Percentiles rank a stretch among this genome's conserved stretches.
phyloP scores from a whole-genome alignment of 2,797 vertebrate genomes.

The Diglossa cyanea region DNA sequence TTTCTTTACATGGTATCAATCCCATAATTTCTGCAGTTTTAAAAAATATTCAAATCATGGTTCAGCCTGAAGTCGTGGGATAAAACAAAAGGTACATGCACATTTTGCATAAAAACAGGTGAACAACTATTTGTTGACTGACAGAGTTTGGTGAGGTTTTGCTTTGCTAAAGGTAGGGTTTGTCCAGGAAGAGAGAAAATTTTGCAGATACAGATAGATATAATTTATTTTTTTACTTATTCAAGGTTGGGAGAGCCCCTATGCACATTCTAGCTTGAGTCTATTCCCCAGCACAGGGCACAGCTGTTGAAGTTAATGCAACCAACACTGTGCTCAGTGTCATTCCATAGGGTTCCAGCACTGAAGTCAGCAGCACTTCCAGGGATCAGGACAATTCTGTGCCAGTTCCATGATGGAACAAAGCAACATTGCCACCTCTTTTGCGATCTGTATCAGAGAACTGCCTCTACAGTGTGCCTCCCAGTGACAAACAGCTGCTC shows the following conservation, averaged over 20 bases:
- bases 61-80: not conserved
- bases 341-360: not conserved
- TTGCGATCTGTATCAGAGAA: not conserved
- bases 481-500: not conserved
- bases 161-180: not conserved
- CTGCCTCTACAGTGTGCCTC: not conserved
- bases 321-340: accelerated
- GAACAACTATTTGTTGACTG: not conserved
- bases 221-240: not conserved
- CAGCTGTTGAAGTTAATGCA: not conserved
- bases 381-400: not conserved
- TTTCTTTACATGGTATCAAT: constrained; percentile 58
- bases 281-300: not conserved
- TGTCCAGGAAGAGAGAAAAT: not conserved
- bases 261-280: not conserved
- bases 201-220: not conserved
- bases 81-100: not conserved
- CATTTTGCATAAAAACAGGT: not conserved
- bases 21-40: constrained; percentile 38
- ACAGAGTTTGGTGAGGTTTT: not conserved
- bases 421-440: not conserved
- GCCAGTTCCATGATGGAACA: not conserved
- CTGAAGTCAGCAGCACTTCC: not conserved
- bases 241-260: not conserved
- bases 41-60: constrained; percentile 41